Evolutionary conservation across 2,888 invertebrate genomes (phyloP).

Genomic region (Athalia circularis): DNA sequence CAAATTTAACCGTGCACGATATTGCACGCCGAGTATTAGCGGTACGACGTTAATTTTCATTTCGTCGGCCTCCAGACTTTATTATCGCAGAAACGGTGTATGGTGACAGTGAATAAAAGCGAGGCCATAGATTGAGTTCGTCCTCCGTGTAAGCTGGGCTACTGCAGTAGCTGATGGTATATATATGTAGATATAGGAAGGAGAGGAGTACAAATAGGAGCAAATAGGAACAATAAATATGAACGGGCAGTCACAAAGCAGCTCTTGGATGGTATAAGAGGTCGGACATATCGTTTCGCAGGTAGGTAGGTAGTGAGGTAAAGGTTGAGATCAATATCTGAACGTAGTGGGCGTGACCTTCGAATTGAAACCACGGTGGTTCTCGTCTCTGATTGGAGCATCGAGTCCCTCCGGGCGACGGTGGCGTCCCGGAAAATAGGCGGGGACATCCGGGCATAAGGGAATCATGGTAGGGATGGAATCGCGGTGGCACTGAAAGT

Average conservation of each 20-base stretch:
- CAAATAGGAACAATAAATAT: constrained; percentile 42
- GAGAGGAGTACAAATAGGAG: constrained; percentile 20
- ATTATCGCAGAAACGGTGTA: not conserved
- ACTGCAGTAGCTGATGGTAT: not conserved
- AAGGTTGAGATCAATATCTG: constrained; percentile 71
- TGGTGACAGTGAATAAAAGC: not conserved
- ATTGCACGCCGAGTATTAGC: not conserved
- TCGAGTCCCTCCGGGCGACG: constrained; percentile 50
- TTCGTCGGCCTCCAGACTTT: not conserved
- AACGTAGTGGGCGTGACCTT: constrained; percentile 57
- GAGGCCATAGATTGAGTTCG: constrained; percentile 17
- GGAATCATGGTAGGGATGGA: constrained; percentile 13
- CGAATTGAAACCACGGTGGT: constrained; percentile 9
- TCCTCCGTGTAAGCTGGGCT: constrained; percentile 4
- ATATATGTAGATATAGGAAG: not conserved
- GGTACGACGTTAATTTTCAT: not conserved
- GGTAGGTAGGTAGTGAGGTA: constrained; percentile 26
- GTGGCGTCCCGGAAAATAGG: constrained; percentile 47
- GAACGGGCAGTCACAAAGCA: constrained; percentile 32
- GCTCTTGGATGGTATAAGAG: constrained; percentile 34
- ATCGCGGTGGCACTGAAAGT: constrained; percentile 12
- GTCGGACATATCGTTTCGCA: constrained; percentile 45
- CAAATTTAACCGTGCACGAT: no score
- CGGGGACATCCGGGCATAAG: constrained; percentile 50
- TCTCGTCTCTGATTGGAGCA: constrained; percentile 45